Evolutionary conservation across 2,113 vertebrate species (phyloP).

Genomic region (Notothenia rossii): DNA sequence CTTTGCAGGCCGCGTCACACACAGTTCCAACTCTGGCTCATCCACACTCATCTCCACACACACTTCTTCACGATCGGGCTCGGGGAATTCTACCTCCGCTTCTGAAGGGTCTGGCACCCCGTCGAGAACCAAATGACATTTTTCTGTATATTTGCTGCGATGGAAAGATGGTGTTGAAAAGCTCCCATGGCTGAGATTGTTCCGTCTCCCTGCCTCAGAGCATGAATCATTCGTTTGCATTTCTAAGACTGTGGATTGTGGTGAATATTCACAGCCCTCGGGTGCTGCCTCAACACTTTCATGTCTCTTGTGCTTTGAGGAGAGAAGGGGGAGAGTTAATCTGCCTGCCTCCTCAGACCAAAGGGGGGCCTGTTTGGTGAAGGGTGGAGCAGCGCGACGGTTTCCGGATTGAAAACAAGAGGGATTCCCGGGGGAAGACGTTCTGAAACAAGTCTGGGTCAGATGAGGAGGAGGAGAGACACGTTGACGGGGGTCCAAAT

Average conservation of each 20-base stretch:
- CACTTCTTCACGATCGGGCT: constrained; percentile 32
- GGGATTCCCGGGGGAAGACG: constrained; percentile 16
- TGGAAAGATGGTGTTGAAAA: constrained; percentile 49
- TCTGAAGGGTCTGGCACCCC: constrained; percentile 29
- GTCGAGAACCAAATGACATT: constrained; percentile 34
- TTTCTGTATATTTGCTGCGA: constrained; percentile 34
- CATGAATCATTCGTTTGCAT: constrained; percentile 57
- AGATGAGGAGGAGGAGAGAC: constrained; percentile 54
- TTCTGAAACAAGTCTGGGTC: background rate
- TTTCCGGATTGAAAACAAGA: constrained; percentile 25
- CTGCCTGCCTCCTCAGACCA: constrained; percentile 37
- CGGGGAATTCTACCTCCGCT: constrained; percentile 10
- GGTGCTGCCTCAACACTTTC: constrained; percentile 59
- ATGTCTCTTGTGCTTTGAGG: constrained; percentile 59
- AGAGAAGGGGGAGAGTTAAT: constrained; percentile 62
- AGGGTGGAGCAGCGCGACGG: constrained; percentile 8
- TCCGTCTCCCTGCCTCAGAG: constrained; percentile 45
- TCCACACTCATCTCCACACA: constrained; percentile 86
- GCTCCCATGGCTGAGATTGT: constrained; percentile 46
- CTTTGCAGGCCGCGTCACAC: constrained; percentile 6
- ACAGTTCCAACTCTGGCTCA: constrained; percentile 72
- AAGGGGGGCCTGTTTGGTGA: constrained; percentile 34
- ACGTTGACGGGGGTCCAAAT: constrained; percentile 62
- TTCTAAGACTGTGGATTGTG: constrained; percentile 44
- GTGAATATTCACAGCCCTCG: constrained; percentile 55